Evolutionary conservation across 2,797 vertebrate species (phyloP), one percentile per base, ranked within the genome.

Genomic region (Poecilia wingei): DNA sequence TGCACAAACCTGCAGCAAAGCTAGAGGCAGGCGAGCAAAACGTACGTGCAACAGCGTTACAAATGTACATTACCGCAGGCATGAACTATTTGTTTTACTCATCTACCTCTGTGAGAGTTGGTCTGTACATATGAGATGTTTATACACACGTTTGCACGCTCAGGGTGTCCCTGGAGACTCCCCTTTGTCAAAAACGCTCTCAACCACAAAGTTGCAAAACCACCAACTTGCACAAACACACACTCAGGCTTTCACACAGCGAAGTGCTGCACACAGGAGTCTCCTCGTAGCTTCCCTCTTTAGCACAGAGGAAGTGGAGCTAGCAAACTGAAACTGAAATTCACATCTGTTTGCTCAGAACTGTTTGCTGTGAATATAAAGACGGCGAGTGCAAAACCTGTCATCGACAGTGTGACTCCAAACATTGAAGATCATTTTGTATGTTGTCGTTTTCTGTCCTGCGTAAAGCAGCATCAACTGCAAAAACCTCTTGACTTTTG

Each of bases 131-230:
- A 14, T 57, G 61, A 87, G 47, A 68, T 64, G 31, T 49, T 71
- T 46, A 59, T 46, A 84, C 13, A 82, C 72, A 61, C 59, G 79
- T 47, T 69, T 57, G 76, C 71, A 64, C 25, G 55, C 78, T 69
- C 79, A 87, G 94, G 94, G 94, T 91, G 94, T 95, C 94, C 95
- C 95, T 95, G 91, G 94, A 95, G 95, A 93, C 94, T 95, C 93
- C 95, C 93, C 89, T 92, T 81, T 87, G 89, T 93, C 78, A 91
- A 86, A 87, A 91, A 91, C 87, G 86, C 69, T 84, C 72, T 83
- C 75, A 89, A 89, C 91, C 90, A 83, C 90, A 91, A 61, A 71
- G 85, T 82, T 89, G 78, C 89, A 91, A 91, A 93, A 91, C 87
- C 89, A n/a, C 89, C 77, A 78, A 69, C 74, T 82, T 89, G 88